Percentiles rank a stretch among this genome's conserved stretches.
Evolutionary conservation across 2,797 vertebrate genomes (phyloP).

Genomic region (Dipus sagitta): DNA sequence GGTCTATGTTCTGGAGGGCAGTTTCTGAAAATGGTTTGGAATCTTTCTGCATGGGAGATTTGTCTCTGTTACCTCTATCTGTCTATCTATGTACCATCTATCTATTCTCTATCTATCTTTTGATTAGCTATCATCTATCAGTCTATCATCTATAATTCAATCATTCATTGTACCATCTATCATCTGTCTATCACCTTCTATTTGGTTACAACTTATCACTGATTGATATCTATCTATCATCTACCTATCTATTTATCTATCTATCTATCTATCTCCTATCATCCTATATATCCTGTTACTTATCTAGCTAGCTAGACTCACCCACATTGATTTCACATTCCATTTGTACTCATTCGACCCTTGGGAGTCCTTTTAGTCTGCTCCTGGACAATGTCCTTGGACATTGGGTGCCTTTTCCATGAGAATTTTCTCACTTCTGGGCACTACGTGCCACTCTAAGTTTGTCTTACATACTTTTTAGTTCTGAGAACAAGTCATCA

Average conservation of each 20-base stretch:
- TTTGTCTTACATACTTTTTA: background rate
- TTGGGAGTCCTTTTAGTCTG: background rate
- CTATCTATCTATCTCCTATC: background rate
- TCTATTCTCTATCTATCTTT: background rate
- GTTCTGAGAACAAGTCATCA: background rate
- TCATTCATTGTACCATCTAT: background rate
- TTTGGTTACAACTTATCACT: too few species aligned
- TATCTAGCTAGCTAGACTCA: background rate
- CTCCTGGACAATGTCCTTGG: too few species aligned
- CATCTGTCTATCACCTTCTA: background rate
- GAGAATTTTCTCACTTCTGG: background rate
- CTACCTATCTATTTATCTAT: background rate
- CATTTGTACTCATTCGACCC: background rate
- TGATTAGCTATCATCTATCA: background rate
- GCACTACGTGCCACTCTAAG: background rate
- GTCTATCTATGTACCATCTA: background rate
- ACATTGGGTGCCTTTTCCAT: background rate
- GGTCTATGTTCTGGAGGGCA: background rate
- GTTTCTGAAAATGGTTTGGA: background rate
- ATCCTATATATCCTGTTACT: too few species aligned
- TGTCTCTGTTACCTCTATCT: background rate
- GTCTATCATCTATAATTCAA: too few species aligned
- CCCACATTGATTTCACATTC: background rate
- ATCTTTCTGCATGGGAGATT: background rate
- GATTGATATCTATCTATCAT: background rate